Evolutionary conservation across 2,113 vertebrate genomes (phyloP).

Genomic region (Ageneiosus marmoratus): DNA sequence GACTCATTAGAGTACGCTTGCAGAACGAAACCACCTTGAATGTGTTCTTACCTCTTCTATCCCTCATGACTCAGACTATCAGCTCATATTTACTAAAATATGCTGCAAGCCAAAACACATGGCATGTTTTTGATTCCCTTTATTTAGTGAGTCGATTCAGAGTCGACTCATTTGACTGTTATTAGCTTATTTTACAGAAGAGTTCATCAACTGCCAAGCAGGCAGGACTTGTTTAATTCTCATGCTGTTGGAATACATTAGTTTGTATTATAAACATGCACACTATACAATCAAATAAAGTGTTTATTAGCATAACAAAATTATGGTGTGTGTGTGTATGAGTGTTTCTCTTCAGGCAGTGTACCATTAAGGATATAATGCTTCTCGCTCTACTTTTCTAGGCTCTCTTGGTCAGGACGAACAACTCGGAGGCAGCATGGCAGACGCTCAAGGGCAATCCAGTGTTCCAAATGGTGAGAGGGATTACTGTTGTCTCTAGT

Average conservation of each 20-base stretch:
- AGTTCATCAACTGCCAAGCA: too few species aligned
- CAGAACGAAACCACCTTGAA: background rate
- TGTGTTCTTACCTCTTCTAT: background rate
- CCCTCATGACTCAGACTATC: background rate
- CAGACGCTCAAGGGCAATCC: constrained; percentile 65
- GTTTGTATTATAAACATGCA: background rate
- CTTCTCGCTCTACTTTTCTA: constrained; percentile 27
- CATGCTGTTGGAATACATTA: background rate
- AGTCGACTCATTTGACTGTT: background rate
- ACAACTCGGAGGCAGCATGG: constrained; percentile 62
- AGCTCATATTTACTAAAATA: background rate
- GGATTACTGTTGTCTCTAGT: background rate
- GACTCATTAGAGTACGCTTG: background rate
- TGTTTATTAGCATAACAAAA: background rate
- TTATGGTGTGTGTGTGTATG: background rate
- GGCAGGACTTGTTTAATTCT: background rate
- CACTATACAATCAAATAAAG: background rate
- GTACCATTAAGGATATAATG: background rate
- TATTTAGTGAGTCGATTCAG: background rate
- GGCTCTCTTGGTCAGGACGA: constrained; percentile 58
- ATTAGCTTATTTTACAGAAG: too few species aligned
- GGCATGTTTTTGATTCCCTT: background rate
- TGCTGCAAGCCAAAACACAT: background rate
- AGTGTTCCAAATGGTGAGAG: constrained; percentile 65
- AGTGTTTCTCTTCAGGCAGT: background rate